A percentile compares a stretch with the other conserved stretches of the same genome.
These are phyloP conservation scores for Dryocosmus kuriphilus DNA, from an alignment of 2,888 invertebrate genomes.

Conservation along the genomic window DNA sequence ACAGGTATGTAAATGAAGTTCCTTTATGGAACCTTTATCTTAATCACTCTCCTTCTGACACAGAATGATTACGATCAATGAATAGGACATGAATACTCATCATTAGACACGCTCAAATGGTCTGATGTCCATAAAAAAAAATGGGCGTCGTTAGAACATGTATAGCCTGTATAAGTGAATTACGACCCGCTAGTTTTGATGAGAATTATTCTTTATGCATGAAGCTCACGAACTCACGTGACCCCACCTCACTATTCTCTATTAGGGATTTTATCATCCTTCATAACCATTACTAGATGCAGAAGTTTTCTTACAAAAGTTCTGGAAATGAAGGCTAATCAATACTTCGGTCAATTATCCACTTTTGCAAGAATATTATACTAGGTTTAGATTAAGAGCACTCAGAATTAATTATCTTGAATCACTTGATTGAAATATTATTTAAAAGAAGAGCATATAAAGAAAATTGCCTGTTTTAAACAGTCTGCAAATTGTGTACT, in stretches of 20 bases:
- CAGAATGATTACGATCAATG: not conserved
- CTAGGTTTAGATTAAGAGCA: too few relatives aligned
- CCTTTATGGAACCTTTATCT: not conserved
- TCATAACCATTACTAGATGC: too few relatives aligned
- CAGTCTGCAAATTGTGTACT: too few relatives aligned
- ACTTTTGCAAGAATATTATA: too few relatives aligned
- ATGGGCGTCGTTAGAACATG: not conserved
- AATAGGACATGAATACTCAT: conserved; percentile 3
- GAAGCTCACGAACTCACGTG: not conserved
- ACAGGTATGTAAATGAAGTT: conserved; percentile 84
- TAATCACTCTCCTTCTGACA: not conserved
- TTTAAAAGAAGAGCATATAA: too few relatives aligned
- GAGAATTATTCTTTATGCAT: conserved; percentile 17
- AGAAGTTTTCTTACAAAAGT: too few relatives aligned
- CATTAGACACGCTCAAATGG: conserved; percentile 3
- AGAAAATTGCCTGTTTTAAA: too few relatives aligned
- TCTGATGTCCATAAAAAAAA: not conserved
- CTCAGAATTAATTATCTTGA: too few relatives aligned
- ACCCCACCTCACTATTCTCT: not conserved
- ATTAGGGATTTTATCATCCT: not conserved
- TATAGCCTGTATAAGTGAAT: conserved; percentile 6
- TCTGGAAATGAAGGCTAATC: too few relatives aligned
- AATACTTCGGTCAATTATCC: too few relatives aligned
- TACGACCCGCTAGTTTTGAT: not conserved
- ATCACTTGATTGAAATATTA: too few relatives aligned